A percentile compares a stretch with the other conserved stretches of the same genome.
These are phyloP conservation scores for Orchestes rusci DNA, from an alignment of 2,888 invertebrate genomes.

Conservation along the genomic window DNA sequence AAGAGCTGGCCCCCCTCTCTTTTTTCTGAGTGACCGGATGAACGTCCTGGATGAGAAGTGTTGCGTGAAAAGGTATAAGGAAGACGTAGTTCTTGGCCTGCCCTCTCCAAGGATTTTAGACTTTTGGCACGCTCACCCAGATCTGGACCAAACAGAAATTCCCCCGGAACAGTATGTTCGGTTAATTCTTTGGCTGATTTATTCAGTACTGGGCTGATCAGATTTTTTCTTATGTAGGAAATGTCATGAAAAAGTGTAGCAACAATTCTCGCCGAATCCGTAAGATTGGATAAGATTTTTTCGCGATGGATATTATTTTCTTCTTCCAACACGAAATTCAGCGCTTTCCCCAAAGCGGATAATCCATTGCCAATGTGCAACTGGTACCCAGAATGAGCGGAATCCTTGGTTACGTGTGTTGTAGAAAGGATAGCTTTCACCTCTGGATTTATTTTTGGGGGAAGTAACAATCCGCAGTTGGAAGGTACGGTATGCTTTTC, in stretches of 20 bases:
- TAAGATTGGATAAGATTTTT: neutral
- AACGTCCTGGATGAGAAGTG: neutral
- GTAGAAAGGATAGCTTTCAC: slow-evolving; percentile 3
- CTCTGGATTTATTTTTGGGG: slow-evolving; percentile 7
- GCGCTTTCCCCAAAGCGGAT: slow-evolving; percentile 11
- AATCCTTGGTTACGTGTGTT: slow-evolving; percentile 8
- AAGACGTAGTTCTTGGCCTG: neutral
- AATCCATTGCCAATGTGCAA: slow-evolving; percentile 8
- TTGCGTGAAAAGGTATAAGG: neutral
- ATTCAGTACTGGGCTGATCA: neutral
- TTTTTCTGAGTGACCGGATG: neutral
- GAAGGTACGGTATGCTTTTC: slow-evolving; percentile 6
- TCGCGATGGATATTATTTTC: neutral
- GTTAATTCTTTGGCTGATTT: neutral
- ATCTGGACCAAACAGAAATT: slow-evolving; percentile 1
- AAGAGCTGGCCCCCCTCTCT: neutral
- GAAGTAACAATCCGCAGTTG: slow-evolving; percentile 1
- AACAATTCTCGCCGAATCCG: neutral
- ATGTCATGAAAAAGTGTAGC: neutral
- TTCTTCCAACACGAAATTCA: neutral
- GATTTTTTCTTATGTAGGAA: neutral
- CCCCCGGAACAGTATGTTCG: neutral
- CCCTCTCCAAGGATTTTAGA: neutral
- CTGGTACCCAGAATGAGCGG: slow-evolving; percentile 8
- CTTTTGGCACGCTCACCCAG: slow-evolving; percentile 3